Evolutionary conservation across 2,113 vertebrate genomes (phyloP), one percentile per base, ranked within the genome.

Genomic region (Alethe diademata): DNA sequence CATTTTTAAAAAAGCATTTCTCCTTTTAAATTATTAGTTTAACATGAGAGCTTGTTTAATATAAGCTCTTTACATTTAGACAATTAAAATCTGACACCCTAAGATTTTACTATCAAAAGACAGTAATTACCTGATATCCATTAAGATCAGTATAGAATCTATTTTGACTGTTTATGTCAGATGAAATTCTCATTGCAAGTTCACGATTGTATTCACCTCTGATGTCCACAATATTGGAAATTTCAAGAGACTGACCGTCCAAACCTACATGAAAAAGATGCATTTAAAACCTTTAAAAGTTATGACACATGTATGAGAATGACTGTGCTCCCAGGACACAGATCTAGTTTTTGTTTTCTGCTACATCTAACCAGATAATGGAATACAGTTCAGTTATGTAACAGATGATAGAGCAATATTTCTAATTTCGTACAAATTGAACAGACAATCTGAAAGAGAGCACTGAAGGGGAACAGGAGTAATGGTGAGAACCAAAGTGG

Each of bases 211-310:
- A 95, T 97, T 99, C 98, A 72, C 98, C 98, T 93, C 98, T 98
- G 87, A 99, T 99, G 94, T 99, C 99, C 95, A 99, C 99, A 83
- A 97, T 96, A 97, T 99, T 99, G 87, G 98, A 98, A 92, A 99
- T 92, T 97, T 99, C 98, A 91, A 99, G 54, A 70, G 99, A 98
- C 53, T 98, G 98, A 54, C 98, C 98, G 91, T 99, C 98, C 91
- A 98, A 85, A 83, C 98, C 98, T 99, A 90, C n/a, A 97, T 58
- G 73, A 66, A 86, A 96, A 93, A 95, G 36, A 75, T 8, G 17
- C 11, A 88, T 87, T 85, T 72, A 86, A 81, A 78, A 64, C 56
- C 12, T 94, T 56, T 29, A 28, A 48, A 78, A 90, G n/a, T 1
- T 0, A 72, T 86, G 38, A 16, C 31, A 70, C 23, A 9, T 45